Evolutionary conservation across 1,140 invertebrate species (phyloP), one percentile per base, ranked within the genome.

Genomic region (Solenopsis fugax): DNA sequence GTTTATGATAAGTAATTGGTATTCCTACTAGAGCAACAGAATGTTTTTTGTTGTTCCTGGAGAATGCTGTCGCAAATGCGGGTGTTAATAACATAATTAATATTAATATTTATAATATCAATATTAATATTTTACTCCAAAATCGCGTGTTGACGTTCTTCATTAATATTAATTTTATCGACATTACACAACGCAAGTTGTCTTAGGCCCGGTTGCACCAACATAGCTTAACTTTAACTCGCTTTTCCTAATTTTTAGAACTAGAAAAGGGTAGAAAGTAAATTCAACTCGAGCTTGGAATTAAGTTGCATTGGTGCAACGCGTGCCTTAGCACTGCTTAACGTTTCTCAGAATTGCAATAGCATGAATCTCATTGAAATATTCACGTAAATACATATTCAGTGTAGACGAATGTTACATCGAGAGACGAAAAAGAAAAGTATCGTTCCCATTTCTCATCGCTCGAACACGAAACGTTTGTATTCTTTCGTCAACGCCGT

Each of bases 401-500:
- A 34, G 1, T 18, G 18, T 50, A 24, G 12, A 62, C n/a, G 24
- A 67, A 69, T 52, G 34, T 6, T 52, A 56, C 21, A 37, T 45
- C n/a, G 50, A 65, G 41, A 64, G n/a, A 16, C n/a, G 13, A 73
- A 9, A 50, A 58, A 29, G n/a, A 73, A 72, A 56, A 50, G 24
- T 72, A 71, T 82, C 37, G 24, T 78, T 50, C 37, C 24, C 24
- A 2, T 82, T 71, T 58, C 45, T 67, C 62, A 65, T 69, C 67
- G 60, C 7, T 21, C 67, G 4, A 21, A 45, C 24, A 29, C 37
- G 65, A 69, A 48, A 41, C 80, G 69, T 62, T 84, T 73, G 80
- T 84, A n/a, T 73, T 84, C 54, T 45, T 45, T 84, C 50, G 78
- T 80, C 80, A 72, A 82, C 41, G 18, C 41, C 41, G 52, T 75